These are phyloP conservation scores for Drosophila mayaguana DNA, from an alignment of 2,888 invertebrate genomes.

Conservation along the genomic window DNA sequence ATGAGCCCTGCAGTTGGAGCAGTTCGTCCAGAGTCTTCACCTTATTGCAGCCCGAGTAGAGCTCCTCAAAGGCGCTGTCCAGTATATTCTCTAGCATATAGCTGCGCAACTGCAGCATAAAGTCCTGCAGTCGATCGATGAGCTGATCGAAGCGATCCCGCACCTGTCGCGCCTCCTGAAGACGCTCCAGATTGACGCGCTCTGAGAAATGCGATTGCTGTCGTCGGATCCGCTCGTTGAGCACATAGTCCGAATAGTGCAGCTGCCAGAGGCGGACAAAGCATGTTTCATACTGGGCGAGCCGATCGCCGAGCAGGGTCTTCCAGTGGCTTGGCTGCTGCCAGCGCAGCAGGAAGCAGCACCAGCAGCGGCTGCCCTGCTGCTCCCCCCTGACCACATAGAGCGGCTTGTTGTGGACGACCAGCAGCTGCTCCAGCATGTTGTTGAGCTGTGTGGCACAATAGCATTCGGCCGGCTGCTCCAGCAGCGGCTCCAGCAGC, in stretches of 20 bases:
- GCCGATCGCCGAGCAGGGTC: slow-evolving; percentile 27
- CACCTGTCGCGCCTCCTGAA: slow-evolving; percentile 10
- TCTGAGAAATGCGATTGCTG: slow-evolving; percentile 25
- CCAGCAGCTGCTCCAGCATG: slow-evolving; percentile 28
- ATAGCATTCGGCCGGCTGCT: slow-evolving; percentile 30
- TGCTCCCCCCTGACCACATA: slow-evolving; percentile 18
- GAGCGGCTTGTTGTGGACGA: slow-evolving; percentile 5
- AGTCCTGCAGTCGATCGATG: slow-evolving; percentile 15
- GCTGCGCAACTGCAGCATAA: slow-evolving; percentile 30
- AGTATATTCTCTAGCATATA: slow-evolving; percentile 35
- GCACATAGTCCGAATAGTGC: slow-evolving; percentile 52
- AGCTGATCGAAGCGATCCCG: slow-evolving; percentile 18
- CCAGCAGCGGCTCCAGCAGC: slow-evolving; percentile 36
- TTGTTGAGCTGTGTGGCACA: slow-evolving; percentile 14
- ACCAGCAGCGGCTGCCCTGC: slow-evolving; percentile 42
- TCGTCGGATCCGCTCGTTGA: slow-evolving; percentile 39
- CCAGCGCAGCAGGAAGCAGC: slow-evolving; percentile 46
- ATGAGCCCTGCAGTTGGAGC: slow-evolving; percentile 34
- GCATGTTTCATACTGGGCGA: slow-evolving; percentile 33
- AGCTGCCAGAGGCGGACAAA: slow-evolving; percentile 54
- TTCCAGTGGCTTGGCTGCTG: slow-evolving; percentile 27
- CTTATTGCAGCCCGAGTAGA: slow-evolving; percentile 4
- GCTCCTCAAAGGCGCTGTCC: slow-evolving; percentile 6
- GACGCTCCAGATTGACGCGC: neutral
- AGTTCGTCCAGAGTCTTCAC: slow-evolving; percentile 44